A percentile compares a stretch with the other conserved stretches of the same genome.
These are phyloP conservation scores for Cantharis lateralis DNA, from an alignment of 2,888 invertebrate genomes.

Conservation along the genomic window DNA sequence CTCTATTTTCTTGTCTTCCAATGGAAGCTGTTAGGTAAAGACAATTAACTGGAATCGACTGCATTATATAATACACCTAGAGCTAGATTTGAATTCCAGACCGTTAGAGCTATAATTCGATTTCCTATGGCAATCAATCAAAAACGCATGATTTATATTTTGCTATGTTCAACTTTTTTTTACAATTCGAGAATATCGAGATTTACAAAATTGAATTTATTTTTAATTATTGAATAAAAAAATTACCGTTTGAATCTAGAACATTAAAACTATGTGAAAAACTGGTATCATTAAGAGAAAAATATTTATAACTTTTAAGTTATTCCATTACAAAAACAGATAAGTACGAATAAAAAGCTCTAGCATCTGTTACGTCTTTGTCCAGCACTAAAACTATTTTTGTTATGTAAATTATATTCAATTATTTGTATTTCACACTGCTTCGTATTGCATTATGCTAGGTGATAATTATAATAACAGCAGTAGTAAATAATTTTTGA, in stretches of 20 bases:
- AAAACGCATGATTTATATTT: too few species aligned
- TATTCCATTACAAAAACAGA: neutral
- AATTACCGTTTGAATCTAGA: neutral
- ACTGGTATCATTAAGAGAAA: neutral
- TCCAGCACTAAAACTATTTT: neutral
- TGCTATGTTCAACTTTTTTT: neutral
- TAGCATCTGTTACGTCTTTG: neutral
- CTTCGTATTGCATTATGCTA: neutral
- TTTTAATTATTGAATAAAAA: neutral
- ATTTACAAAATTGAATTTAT: neutral
- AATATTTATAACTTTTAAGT: neutral
- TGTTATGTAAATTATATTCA: neutral
- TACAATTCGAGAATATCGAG: neutral
- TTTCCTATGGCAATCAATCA: too few species aligned
- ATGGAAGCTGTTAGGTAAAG: too few species aligned
- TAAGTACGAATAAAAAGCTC: neutral
- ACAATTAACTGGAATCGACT: too few species aligned
- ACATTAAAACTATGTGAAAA: neutral
- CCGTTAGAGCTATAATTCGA: too few species aligned
- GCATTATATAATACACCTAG: too few species aligned
- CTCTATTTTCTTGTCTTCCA: too few species aligned
- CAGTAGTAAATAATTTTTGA: neutral
- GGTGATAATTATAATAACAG: neutral
- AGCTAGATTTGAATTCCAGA: too few species aligned
- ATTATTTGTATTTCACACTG: neutral